Conservation (phyloP, 2,888 invertebrate species). For the Ochropleura leucogaster region DNA sequence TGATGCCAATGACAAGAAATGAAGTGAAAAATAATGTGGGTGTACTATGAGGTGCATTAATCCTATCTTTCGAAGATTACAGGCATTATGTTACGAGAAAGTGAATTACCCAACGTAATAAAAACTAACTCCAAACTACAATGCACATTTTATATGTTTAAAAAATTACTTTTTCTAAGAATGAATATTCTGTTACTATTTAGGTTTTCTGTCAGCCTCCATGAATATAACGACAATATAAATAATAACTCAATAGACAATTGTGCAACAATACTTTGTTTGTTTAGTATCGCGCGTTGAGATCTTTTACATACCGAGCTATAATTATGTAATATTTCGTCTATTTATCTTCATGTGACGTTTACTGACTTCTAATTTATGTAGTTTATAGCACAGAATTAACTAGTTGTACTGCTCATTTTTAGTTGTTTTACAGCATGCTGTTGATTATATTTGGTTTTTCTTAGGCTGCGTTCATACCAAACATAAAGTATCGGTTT, state of each 20-base stretch:
- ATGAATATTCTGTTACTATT: neutral
- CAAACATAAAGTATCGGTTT: neutral
- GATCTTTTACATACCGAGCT: conserved; percentile 65
- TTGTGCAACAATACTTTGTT: conserved; percentile 20
- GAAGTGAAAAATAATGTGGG: too few species aligned
- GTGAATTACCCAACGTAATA: neutral
- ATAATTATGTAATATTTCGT: conserved; percentile 42
- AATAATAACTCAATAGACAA: conserved; percentile 19
- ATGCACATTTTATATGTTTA: neutral
- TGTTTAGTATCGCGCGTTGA: conserved; percentile 67
- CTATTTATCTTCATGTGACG: conserved; percentile 14
- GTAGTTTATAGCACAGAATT: neutral
- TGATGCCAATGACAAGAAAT: neutral
- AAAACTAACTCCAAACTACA: neutral
- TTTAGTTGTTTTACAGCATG: neutral
- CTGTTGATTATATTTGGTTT: neutral
- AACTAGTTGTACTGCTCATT: neutral
- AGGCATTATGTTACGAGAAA: neutral
- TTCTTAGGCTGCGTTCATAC: neutral
- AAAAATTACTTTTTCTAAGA: neutral
- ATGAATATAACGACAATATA: conserved; percentile 2
- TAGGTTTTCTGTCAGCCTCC: neutral
- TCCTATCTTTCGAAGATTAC: neutral
- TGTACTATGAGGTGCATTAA: too few species aligned
- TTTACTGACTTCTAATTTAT: neutral